These are phyloP conservation scores for Plutomurus gul DNA, from an alignment of 1,140 invertebrate genomes.

Conservation along the genomic window DNA sequence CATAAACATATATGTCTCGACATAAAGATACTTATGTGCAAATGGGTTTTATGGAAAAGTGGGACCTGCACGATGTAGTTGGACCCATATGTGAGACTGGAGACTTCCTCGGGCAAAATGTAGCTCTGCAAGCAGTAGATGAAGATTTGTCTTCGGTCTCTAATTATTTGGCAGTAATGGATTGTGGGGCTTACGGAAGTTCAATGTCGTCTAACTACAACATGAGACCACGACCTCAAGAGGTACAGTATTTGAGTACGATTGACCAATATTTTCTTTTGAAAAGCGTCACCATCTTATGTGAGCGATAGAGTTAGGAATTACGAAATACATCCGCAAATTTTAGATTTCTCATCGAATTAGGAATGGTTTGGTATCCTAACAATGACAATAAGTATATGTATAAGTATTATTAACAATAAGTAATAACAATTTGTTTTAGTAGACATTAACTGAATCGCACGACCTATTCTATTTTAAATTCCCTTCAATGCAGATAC, in stretches of 20 bases:
- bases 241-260: too few species aligned
- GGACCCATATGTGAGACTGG: slow-evolving; percentile 61
- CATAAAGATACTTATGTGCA: background rate
- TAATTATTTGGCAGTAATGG: slow-evolving; percentile 57
- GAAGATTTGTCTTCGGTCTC: slow-evolving; percentile 42
- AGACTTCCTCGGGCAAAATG: slow-evolving; percentile 60
- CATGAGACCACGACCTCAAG: slow-evolving; percentile 57
- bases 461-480: too few species aligned
- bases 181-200: slow-evolving; percentile 61
- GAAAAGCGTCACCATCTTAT: too few species aligned
- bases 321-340: too few species aligned
- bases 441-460: too few species aligned
- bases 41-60: background rate
- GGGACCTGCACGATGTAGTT: slow-evolving; percentile 57
- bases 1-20: background rate
- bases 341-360: background rate
- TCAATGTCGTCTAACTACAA: slow-evolving; percentile 62
- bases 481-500: background rate
- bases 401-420: background rate
- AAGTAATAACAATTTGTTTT: background rate
- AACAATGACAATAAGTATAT: background rate
- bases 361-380: background rate
- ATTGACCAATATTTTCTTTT: too few species aligned
- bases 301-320: too few species aligned
- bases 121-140: slow-evolving; percentile 49